Base-by-base conservation (phyloP, 2,113 vertebrate species). In the Pelobates fuscus region DNA sequence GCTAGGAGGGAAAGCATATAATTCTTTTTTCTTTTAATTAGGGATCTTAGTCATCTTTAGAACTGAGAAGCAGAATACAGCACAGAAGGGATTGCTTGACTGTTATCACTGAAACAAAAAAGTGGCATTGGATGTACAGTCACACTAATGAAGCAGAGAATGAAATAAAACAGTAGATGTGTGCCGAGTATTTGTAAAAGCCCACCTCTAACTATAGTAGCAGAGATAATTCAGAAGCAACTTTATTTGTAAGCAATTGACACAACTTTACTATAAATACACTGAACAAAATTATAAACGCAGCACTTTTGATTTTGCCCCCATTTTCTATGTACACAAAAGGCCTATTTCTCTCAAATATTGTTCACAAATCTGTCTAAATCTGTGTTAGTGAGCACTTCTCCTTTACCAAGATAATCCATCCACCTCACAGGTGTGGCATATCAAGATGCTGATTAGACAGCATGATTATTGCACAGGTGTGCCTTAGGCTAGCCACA, bases 21-120 rank as follows among this genome's bases (percentile, higher is more conserved):
- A 77, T 77, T 77, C 65, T 77, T 77, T 77, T 77, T 70, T 43
- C 49, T 66, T 77, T 77, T 77, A 77, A 77, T 77, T 68, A 77
- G 65, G 73, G 73, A 77, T 77, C 65, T 77, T 61, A 77, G 73
- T 77, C 73, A 77, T 77, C 64, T 77, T 76, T 60, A 67, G 65
- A 77, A 77, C 55, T 37, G 43, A 54, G 65, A 61, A 77, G 65
- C 55, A 60, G 64, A 77, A 75, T 52, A 75, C 25, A 21, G 73
- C 65, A 77, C 73, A 61, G 64, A 37, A 68, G 73, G 73, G 58
- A 68, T 60, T 59, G 55, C 64, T 59, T 58, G 15, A 54, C 54
- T 30, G 64, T 44, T 61, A 76, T 25, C 32, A 63, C 54, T 24
- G 32, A 67, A 76, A 59, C 54, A 58, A 67, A 66, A 64, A 76